Evolutionary conservation across 2,888 invertebrate species (phyloP), one percentile per base, ranked within the genome.

Genomic region (Ypsolopha sequella): DNA sequence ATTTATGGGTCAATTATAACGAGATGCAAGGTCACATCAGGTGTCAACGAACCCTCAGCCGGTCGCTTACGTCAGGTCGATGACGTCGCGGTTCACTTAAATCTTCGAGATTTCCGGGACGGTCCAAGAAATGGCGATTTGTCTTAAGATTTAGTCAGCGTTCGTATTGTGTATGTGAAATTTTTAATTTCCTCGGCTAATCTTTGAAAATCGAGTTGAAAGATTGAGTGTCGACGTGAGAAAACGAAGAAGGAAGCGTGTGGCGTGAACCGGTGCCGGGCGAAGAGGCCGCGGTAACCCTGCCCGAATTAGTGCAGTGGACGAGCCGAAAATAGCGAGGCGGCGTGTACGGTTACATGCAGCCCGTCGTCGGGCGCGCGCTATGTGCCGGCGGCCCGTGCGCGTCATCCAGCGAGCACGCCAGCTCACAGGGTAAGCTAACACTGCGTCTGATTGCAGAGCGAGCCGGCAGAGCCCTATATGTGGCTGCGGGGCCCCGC

Each of bases 271-370:
- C 71, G 66, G 70, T 43, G 43, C 8, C 73, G 74, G 64, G 71
- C 70, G 66, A 70, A 71, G 80, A 82, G 79, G 82, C 79, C 80
- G 77, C 78, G 80, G 74, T 84, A 86, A 86, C 84, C 84, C 85
- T 82, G 84, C 84, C 85, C 85, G 85, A 84, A 80, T 84, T 85
- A 85, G 85, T 84, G 84, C 84, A 84, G 80, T 80, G 82, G 70
- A 76, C 78, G 80, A 71, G 81, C 80, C 82, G 66, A 73, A 84
- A 86, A 86, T 85, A 85, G 85, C 80, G 70, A 73, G 73, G 70
- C 76, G 76, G 80, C 84, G 86, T 82, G 78, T 86, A 84, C 82
- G 75, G 80, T 85, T 86, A 84, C 86, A 86, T 70, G 55, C 74
- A 76, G 76, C 75, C 78, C 84, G 80, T 80, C 78, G 80, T 71